phyloP scores from a whole-genome alignment of 2,888 invertebrate species.

The Pocota personata region DNA sequence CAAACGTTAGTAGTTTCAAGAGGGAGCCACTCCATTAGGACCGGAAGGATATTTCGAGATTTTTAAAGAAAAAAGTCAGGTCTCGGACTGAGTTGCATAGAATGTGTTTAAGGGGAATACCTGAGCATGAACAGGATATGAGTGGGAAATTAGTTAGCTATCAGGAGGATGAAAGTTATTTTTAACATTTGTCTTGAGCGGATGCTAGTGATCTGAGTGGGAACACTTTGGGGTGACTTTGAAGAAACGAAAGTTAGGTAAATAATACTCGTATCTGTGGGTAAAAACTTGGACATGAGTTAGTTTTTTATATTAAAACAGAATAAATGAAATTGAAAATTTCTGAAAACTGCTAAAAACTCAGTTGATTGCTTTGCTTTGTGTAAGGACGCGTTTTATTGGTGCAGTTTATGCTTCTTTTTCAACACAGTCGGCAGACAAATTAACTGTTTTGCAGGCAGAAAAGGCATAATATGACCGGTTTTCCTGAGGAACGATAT shows the following conservation, averaged over 20 bases:
- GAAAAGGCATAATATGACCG: too few species aligned
- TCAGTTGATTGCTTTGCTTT: too few species aligned
- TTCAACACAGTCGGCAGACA: too few species aligned
- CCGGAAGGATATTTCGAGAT: constrained; percentile 22
- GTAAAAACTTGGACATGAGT: background rate
- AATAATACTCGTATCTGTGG: background rate
- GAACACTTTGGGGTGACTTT: background rate
- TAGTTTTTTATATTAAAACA: background rate
- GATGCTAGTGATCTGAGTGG: background rate
- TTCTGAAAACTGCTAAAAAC: too few species aligned
- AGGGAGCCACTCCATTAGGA: constrained; percentile 24
- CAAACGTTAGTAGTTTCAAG: constrained; percentile 26
- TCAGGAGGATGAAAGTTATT: constrained; percentile 27
- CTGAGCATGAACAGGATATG: constrained; percentile 44
- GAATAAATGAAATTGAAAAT: background rate
- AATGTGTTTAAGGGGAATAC: background rate
- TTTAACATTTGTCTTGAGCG: background rate
- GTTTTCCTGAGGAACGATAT: too few species aligned
- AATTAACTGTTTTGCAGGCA: too few species aligned
- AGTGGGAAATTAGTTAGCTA: constrained; percentile 55
- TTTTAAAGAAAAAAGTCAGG: background rate
- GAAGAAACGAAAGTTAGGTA: background rate
- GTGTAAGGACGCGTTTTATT: too few species aligned
- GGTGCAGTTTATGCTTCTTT: too few species aligned
- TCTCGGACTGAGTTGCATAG: background rate